Percentiles rank a stretch among this genome's conserved stretches.
Conservation (phyloP, 2,797 vertebrate species). For the Tragelaphus oryx region DNA sequence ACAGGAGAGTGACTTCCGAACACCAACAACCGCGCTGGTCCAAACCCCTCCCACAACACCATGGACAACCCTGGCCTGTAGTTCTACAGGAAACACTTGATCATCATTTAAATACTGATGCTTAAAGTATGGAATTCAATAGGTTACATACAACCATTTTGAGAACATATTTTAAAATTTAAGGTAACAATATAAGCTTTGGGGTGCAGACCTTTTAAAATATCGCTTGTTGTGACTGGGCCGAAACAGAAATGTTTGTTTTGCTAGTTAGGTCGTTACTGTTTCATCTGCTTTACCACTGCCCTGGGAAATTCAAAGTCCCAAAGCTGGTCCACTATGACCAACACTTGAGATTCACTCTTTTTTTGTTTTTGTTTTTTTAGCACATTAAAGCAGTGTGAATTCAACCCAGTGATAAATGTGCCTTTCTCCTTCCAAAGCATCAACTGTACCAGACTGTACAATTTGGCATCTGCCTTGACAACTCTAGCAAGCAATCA, state of each 20-base stretch:
- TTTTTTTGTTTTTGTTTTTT: background rate
- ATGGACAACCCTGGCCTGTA: background rate
- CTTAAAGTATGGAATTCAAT: background rate
- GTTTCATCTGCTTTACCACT: background rate
- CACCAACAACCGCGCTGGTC: accelerated
- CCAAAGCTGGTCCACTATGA: background rate
- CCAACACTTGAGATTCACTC: constrained; percentile 42
- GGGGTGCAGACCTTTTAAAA: background rate
- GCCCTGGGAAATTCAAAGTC: background rate
- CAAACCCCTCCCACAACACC: background rate
- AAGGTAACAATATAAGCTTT: background rate
- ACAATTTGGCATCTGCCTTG: constrained; percentile 68
- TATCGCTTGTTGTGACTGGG: background rate
- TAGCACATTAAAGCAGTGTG: constrained; percentile 38
- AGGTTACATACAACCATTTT: background rate
- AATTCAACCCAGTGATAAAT: constrained; percentile 29
- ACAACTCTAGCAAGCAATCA: constrained; percentile 47
- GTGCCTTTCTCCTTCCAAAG: constrained; percentile 54
- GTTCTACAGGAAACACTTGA: background rate
- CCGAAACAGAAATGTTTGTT: background rate
- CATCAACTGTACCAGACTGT: constrained; percentile 55
- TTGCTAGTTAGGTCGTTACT: background rate
- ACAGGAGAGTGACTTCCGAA: background rate
- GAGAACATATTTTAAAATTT: background rate
- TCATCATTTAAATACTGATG: background rate